These are phyloP conservation scores for Cyclargus thomasi DNA, from an alignment of 1,140 invertebrate species.

Conservation along the genomic window DNA sequence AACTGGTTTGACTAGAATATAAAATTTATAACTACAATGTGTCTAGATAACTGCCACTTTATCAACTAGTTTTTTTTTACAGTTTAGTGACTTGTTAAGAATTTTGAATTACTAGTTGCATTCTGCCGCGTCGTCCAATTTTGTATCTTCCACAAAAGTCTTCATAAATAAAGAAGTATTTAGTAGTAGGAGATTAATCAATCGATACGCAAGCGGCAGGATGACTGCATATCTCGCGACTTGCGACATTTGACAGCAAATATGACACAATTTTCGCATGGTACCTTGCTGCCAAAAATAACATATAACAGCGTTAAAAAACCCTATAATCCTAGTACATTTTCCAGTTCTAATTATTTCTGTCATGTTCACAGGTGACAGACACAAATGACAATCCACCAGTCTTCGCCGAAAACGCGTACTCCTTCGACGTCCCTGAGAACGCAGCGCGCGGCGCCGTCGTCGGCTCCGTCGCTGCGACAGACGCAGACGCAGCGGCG, in stretches of 20 bases:
- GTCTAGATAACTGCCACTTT: background rate
- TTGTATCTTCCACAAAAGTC: too few species aligned
- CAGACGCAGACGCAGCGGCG: conserved; percentile 87
- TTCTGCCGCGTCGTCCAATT: too few species aligned
- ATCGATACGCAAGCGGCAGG: too few species aligned
- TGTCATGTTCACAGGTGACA: conserved; percentile 79
- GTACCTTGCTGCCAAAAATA: too few species aligned
- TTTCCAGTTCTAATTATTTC: too few species aligned
- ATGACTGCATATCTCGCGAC: too few species aligned
- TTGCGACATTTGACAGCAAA: too few species aligned
- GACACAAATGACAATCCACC: conserved; percentile 97
- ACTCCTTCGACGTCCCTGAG: conserved; percentile 93
- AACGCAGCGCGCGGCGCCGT: conserved; percentile 86
- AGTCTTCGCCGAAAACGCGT: conserved; percentile 87
- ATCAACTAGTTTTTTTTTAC: background rate
- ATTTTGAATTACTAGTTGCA: background rate
- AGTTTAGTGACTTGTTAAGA: background rate
- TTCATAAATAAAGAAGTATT: too few species aligned
- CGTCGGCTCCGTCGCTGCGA: conserved; percentile 88
- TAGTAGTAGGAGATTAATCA: too few species aligned
- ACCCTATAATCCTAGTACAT: too few species aligned
- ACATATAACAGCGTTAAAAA: too few species aligned
- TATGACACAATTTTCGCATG: too few species aligned
- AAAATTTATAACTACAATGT: background rate
- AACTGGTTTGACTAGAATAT: background rate